Percentiles rank a stretch among this genome's conserved stretches.
Conservation (phyloP, 2,888 invertebrate species). For the Cybosia mesomella region DNA sequence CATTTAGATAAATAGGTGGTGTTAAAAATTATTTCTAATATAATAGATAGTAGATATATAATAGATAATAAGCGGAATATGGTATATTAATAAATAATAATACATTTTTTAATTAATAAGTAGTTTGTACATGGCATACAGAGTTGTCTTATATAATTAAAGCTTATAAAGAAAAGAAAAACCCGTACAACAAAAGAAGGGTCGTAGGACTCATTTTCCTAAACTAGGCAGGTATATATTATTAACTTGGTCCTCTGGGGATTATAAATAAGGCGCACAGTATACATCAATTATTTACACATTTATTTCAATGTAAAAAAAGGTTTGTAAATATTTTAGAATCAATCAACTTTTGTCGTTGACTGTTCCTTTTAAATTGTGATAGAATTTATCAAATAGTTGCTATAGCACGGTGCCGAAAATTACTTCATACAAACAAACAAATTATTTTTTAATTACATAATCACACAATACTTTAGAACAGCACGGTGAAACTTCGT, state of each 20-base stretch:
- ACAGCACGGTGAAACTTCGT: neutral
- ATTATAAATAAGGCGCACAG: neutral
- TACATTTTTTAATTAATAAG: too few species aligned
- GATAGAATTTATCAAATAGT: neutral
- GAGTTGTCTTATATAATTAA: too few species aligned
- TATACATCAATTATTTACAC: neutral
- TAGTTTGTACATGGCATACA: too few species aligned
- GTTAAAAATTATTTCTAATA: too few species aligned
- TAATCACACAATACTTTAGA: neutral
- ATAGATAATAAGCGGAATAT: too few species aligned
- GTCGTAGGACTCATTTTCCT: too few species aligned
- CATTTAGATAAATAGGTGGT: too few species aligned
- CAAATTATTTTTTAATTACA: neutral
- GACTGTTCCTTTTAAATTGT: neutral
- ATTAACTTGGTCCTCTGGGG: neutral
- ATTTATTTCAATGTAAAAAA: neutral
- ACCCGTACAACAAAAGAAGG: too few species aligned
- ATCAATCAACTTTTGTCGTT: conserved; percentile 1
- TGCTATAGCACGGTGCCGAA: neutral
- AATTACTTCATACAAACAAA: neutral
- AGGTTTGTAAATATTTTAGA: conserved; percentile 5
- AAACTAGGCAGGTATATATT: too few species aligned
- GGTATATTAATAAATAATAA: too few species aligned
- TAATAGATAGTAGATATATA: too few species aligned
- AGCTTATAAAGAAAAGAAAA: too few species aligned